Percentiles rank a stretch among this genome's conserved stretches.
Conservation (phyloP, 2,797 vertebrate genomes). For the Steatocranus sp. region DNA sequence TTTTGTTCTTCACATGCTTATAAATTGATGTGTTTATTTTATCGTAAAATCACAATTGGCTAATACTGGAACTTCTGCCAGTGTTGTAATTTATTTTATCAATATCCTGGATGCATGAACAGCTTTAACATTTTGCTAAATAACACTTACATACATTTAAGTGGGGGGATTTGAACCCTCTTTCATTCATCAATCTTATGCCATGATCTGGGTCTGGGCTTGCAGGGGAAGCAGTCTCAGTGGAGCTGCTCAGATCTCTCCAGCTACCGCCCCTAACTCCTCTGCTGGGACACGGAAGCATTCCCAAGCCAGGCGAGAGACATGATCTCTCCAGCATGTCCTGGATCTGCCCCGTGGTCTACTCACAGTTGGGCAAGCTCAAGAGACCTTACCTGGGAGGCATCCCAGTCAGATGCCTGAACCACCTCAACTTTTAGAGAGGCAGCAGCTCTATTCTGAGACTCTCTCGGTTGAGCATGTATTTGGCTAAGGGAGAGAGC, state of each 20-base stretch:
- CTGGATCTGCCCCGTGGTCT: not conserved
- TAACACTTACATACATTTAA: not conserved
- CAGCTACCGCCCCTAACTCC: not conserved
- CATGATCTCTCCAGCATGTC: not conserved
- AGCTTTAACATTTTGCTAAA: not conserved
- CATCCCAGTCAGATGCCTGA: not conserved
- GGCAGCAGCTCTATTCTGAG: not conserved
- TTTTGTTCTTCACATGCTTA: not conserved
- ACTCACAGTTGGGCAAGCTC: not conserved
- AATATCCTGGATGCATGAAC: not conserved
- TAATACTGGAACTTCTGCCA: not conserved
- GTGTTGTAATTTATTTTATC: not conserved
- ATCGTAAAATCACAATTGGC: not conserved
- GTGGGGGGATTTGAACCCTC: not conserved
- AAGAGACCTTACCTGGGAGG: accelerated
- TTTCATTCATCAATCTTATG: not conserved
- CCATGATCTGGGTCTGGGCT: not conserved
- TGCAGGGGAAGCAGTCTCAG: not conserved
- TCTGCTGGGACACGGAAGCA: not conserved
- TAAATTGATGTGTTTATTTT: not conserved
- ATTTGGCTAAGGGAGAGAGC: not conserved
- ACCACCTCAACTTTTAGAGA: not conserved
- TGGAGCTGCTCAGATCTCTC: not conserved
- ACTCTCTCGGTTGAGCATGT: not conserved
- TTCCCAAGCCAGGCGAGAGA: not conserved